phyloP scores from a whole-genome alignment of 2,888 invertebrate species.

The Synanthedon andrenaeformis region DNA sequence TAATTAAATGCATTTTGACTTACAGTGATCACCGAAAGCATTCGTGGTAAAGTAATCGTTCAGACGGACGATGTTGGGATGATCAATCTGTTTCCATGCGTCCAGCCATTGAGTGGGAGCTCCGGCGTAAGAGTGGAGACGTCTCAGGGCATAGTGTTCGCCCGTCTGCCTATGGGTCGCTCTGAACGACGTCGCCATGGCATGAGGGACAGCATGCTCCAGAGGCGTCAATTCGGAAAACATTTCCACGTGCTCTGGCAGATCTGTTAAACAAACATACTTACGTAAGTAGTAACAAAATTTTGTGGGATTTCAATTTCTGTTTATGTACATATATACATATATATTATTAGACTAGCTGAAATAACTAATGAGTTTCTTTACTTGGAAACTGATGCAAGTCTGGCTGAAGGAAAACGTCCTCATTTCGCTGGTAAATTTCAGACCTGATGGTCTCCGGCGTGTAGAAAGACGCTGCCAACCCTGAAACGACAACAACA shows the following conservation, averaged over 20 bases:
- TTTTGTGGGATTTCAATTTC: too few relatives aligned
- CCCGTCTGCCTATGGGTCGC: constrained; percentile 90
- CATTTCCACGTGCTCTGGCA: constrained; percentile 90
- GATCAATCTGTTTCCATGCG: constrained; percentile 94
- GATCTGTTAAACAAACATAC: constrained; percentile 58
- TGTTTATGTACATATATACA: too few relatives aligned
- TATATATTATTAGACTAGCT: too few relatives aligned
- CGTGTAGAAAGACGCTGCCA: constrained; percentile 80
- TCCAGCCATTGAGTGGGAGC: constrained; percentile 91
- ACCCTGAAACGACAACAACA: constrained; percentile 27
- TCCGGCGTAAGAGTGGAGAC: constrained; percentile 87
- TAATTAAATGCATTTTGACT: constrained; percentile 33
- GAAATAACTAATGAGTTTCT: not conserved
- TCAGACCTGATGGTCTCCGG: constrained; percentile 86
- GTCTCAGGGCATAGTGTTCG: constrained; percentile 84
- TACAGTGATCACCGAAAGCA: constrained; percentile 96
- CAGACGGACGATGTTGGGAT: constrained; percentile 93
- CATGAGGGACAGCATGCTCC: constrained; percentile 76
- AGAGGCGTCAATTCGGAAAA: constrained; percentile 90
- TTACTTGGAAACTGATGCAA: constrained; percentile 39
- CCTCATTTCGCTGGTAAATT: constrained; percentile 79
- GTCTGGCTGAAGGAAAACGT: constrained; percentile 82
- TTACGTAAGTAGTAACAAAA: constrained; percentile 37
- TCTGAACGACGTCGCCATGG: constrained; percentile 89
- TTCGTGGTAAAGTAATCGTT: constrained; percentile 95